Percentiles rank a stretch among this genome's conserved stretches.
Evolutionary conservation across 2,888 invertebrate genomes (phyloP).

Genomic region (Acleris laterana): DNA sequence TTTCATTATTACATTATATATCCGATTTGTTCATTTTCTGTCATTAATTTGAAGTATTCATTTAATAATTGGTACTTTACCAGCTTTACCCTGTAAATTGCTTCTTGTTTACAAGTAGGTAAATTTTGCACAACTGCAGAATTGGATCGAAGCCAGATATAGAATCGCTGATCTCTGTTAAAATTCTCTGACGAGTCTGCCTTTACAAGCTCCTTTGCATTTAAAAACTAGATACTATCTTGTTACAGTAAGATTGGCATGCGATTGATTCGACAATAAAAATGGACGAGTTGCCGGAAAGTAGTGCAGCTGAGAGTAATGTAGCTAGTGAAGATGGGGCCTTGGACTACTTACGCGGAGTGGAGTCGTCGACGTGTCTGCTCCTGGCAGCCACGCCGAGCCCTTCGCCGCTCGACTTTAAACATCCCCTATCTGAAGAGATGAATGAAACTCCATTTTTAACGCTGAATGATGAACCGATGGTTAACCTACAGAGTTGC

Average conservation of each 20-base stretch:
- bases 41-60: too few relatives aligned
- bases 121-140: constrained; percentile 2
- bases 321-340: constrained; percentile 64
- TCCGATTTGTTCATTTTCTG: too few relatives aligned
- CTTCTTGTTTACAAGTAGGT: background rate
- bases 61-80: background rate
- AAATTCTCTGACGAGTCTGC: background rate
- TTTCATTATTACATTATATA: background rate
- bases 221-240: background rate
- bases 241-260: constrained; percentile 6
- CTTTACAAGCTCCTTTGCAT: too few relatives aligned
- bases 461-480: constrained; percentile 62
- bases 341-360: constrained; percentile 81
- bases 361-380: constrained; percentile 87
- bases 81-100: background rate
- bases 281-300: constrained; percentile 72
- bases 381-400: constrained; percentile 85
- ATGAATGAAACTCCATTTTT: constrained; percentile 76
- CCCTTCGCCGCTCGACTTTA: constrained; percentile 84
- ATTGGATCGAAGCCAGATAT: constrained; percentile 30
- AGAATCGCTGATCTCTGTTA: constrained; percentile 26
- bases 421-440: constrained; percentile 85
- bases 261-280: constrained; percentile 23
- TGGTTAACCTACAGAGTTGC: constrained; percentile 62
- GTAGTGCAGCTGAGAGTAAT: constrained; percentile 43